Evolutionary conservation across 2,113 vertebrate species (phyloP).

Genomic region (Euleptes europaea): DNA sequence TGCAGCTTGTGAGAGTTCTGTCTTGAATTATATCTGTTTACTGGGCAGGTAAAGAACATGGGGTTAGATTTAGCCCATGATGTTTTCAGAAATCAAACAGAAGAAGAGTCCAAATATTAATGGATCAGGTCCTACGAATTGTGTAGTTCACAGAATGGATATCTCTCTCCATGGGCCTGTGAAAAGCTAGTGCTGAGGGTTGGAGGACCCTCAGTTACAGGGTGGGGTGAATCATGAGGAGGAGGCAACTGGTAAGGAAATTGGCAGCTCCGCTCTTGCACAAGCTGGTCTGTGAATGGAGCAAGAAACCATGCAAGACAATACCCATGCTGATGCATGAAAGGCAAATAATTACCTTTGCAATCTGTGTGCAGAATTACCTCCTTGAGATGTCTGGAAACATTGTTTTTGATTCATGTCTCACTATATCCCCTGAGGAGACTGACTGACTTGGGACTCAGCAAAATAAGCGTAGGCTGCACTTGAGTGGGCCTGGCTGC

Average conservation of each 20-base stretch:
- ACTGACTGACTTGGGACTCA: accelerated
- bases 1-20: too few species aligned
- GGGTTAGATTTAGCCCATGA: neutral
- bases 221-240: too few species aligned
- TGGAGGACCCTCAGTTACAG: too few species aligned
- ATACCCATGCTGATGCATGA: neutral
- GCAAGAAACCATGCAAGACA: neutral
- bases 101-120: neutral
- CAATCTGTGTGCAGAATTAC: neutral
- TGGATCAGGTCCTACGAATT: too few species aligned
- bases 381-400: neutral
- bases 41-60: neutral
- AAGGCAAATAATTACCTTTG: neutral
- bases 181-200: too few species aligned
- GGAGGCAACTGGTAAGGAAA: too few species aligned
- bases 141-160: too few species aligned
- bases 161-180: too few species aligned
- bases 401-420: neutral
- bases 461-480: slow-evolving; percentile 26
- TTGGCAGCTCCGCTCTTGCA: too few species aligned
- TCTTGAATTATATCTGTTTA: neutral
- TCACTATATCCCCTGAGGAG: neutral
- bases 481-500: neutral
- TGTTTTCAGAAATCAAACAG: neutral
- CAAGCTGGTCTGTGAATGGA: too few species aligned